These are phyloP conservation scores for Machimus atricapillus DNA, from an alignment of 2,888 invertebrate species.

Conservation along the genomic window DNA sequence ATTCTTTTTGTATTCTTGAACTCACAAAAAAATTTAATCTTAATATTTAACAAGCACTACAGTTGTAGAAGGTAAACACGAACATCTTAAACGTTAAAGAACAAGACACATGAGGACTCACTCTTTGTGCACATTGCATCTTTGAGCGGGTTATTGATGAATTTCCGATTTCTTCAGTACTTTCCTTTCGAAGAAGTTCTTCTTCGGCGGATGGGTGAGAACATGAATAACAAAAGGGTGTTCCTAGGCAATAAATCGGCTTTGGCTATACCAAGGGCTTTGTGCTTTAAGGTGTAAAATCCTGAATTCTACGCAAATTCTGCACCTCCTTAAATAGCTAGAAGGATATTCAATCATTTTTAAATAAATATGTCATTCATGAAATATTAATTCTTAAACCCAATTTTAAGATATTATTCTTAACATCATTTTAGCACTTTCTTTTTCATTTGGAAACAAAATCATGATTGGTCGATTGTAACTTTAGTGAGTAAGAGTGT, in stretches of 20 bases:
- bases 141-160: neutral
- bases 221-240: conserved; percentile 35
- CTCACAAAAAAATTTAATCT: neutral
- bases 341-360: neutral
- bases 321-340: neutral
- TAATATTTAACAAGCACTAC: neutral
- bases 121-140: neutral
- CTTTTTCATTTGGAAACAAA: neutral
- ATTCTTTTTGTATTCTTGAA: neutral
- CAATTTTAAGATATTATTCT: too few relatives aligned
- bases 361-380: neutral
- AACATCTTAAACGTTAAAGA: neutral
- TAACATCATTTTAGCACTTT: too few relatives aligned
- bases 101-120: neutral
- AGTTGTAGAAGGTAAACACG: neutral
- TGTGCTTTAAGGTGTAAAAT: neutral
- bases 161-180: neutral
- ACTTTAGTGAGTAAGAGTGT: too few relatives aligned
- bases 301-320: neutral
- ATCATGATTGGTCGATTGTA: neutral
- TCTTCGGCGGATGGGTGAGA: neutral
- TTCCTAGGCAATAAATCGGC: conserved; percentile 35
- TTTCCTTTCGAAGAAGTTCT: neutral
- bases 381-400: neutral
- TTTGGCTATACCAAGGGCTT: neutral